Evolutionary conservation across 2,113 vertebrate species (phyloP), one percentile per base, ranked within the genome.

Genomic region (Blennius ocellaris): DNA sequence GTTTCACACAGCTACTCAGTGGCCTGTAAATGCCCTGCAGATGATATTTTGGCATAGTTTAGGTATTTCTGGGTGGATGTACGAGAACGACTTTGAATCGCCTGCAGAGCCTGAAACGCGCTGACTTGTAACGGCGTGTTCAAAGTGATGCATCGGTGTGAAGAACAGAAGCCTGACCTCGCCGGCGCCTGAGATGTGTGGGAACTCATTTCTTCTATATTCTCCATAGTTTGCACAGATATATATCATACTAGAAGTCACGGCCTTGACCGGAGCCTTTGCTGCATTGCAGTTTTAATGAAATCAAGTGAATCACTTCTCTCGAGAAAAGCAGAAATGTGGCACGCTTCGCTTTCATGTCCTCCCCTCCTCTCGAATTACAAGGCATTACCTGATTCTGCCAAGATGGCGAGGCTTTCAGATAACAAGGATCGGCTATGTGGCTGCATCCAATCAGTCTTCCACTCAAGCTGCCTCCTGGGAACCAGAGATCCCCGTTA

Each of bases 261-360:
- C 70, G 48, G 81, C 77, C 56, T 68, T 37, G 68, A 39, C 76
- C 41, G 63, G 81, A 86, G 62, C 61, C 79, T 60, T 51, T 36
- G 83, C 82, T 87, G 79, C 86, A 36, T 70, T 85, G 82, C 77
- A 83, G 82, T 55, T 69, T 76, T 76, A 82, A 84, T 89, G 74
- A 73, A 85, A 88, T 80, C 54, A 65, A 71, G 55, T 84, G 68
- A 76, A 85, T 88, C 60, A 66, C 81, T 63, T n/a, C 59, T 72
- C 75, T 60, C 64, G 58, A 59, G 79, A 86, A 79, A 52, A 74
- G 56, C 62, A 17, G 51, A 68, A 64, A 80, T 50, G 63, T 64
- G 64, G 12, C 60, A 67, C 44, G 53, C 67, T 11, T 54, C 60
- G n/a, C 61, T 75, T 78, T 72, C 66, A 52, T 60, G 69, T 39